A percentile compares a stretch with the other conserved stretches of the same genome.
These are phyloP conservation scores for Ptychobarbus kaznakovi DNA, from an alignment of 2,797 vertebrate genomes.

Conservation along the genomic window DNA sequence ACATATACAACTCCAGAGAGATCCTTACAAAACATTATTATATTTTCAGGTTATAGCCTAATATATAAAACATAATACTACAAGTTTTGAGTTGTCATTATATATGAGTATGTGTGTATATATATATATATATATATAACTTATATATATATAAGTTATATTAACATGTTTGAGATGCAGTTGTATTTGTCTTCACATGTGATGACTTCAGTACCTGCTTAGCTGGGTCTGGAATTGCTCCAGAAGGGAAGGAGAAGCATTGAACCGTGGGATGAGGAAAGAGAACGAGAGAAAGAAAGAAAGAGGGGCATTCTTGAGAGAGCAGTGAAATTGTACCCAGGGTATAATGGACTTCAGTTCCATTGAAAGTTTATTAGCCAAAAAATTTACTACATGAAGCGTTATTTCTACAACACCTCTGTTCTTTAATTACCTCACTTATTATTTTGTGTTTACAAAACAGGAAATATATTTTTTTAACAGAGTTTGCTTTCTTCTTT, in stretches of 20 bases:
- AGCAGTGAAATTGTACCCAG: constrained; percentile 83
- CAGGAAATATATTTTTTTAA: not conserved
- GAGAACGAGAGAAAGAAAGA: constrained; percentile 72
- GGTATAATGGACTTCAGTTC: constrained; percentile 88
- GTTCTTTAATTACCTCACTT: constrained; percentile 56
- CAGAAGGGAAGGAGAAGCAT: constrained; percentile 10
- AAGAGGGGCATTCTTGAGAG: constrained; percentile 80
- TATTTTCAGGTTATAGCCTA: not conserved
- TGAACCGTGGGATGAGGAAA: constrained; percentile 81
- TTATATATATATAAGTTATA: not conserved
- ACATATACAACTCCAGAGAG: not conserved
- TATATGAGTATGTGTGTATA: too few species aligned
- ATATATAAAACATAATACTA: not conserved
- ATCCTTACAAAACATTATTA: not conserved
- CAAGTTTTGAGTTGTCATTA: not conserved
- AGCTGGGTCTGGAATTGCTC: constrained; percentile 18
- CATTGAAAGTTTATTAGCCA: constrained; percentile 98
- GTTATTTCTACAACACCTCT: constrained; percentile 76
- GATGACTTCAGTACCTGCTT: constrained; percentile 48
- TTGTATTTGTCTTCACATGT: constrained; percentile 1
- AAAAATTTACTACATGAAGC: constrained; percentile 88
- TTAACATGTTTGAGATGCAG: not conserved
- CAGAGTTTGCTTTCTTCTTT: constrained; percentile 63
- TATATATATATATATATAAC: not conserved
- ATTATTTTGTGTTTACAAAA: constrained; percentile 75